Percentiles rank a stretch among this genome's conserved stretches.
Conservation (phyloP, 2,113 vertebrate genomes). For the Calonectris borealis region DNA sequence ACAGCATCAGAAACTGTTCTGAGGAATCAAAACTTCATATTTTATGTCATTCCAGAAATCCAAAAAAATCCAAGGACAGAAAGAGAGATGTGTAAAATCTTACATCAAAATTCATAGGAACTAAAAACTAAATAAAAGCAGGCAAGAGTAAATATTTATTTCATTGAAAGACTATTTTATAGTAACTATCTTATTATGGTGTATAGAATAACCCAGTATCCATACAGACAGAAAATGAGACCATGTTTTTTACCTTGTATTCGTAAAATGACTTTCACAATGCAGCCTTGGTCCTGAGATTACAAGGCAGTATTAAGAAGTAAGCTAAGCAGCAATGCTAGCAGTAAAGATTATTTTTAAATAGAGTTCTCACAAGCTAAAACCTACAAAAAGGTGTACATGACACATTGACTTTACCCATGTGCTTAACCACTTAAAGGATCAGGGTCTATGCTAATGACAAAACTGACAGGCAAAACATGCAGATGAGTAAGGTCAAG, state of each 20-base stretch:
- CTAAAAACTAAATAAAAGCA: background rate
- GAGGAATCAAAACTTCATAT: background rate
- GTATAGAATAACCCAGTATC: background rate
- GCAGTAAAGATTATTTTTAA: background rate
- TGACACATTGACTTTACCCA: background rate
- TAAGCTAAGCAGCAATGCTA: background rate
- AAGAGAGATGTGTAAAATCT: background rate
- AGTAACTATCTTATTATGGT: background rate
- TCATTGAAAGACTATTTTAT: background rate
- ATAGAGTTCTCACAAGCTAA: background rate
- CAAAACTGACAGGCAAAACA: conserved; percentile 50
- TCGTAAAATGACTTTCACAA: background rate
- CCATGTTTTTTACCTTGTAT: background rate
- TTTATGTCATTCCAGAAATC: background rate
- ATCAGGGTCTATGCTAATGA: conserved; percentile 10
- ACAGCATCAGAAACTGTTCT: background rate
- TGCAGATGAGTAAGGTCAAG: conserved; percentile 52
- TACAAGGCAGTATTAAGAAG: background rate
- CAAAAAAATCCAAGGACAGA: background rate
- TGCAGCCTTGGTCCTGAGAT: background rate
- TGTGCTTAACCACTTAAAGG: background rate
- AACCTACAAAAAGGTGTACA: background rate
- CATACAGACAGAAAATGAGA: background rate
- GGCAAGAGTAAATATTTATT: background rate
- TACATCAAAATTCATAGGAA: background rate